Conservation (phyloP, 2,113 vertebrate species). For the Camelus bactrianus region DNA sequence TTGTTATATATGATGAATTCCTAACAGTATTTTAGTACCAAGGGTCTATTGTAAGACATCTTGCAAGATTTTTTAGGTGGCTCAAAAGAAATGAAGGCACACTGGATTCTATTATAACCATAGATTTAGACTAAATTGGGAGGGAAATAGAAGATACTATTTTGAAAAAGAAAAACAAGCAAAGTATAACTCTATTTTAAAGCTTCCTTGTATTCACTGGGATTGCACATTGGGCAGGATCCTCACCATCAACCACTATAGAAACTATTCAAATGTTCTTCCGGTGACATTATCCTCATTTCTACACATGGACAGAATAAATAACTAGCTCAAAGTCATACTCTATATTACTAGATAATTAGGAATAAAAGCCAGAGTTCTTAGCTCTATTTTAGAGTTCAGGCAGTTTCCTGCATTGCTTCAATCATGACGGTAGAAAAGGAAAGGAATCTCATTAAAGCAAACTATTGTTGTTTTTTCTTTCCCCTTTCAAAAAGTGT, state of each 20-base stretch:
- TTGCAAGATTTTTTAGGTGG: not conserved
- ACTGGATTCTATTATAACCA: conserved; percentile 5
- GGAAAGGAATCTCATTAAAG: conserved; percentile 16
- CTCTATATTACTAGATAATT: not conserved
- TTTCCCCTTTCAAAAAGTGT: not conserved
- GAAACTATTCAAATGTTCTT: not conserved
- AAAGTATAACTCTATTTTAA: not conserved
- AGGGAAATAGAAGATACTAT: not conserved
- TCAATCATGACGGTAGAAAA: conserved; percentile 38
- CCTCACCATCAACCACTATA: not conserved
- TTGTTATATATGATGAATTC: conserved; percentile 24
- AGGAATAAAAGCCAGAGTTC: not conserved
- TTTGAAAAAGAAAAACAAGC: conserved; percentile 24
- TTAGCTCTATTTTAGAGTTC: conserved; percentile 40
- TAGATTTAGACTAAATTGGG: not conserved
- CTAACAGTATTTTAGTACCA: not conserved
- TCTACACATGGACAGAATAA: not conserved
- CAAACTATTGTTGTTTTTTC: conserved; percentile 11
- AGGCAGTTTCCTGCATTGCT: conserved; percentile 9
- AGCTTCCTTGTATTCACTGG: not conserved
- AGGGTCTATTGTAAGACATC: not conserved
- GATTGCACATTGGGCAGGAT: not conserved
- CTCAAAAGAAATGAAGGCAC: not conserved
- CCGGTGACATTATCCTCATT: conserved; percentile 21
- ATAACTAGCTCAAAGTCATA: not conserved